A percentile compares a stretch with the other conserved stretches of the same genome.
phyloP scores from a whole-genome alignment of 1,140 invertebrate species.

The Drosophila sulfurigaster region DNA sequence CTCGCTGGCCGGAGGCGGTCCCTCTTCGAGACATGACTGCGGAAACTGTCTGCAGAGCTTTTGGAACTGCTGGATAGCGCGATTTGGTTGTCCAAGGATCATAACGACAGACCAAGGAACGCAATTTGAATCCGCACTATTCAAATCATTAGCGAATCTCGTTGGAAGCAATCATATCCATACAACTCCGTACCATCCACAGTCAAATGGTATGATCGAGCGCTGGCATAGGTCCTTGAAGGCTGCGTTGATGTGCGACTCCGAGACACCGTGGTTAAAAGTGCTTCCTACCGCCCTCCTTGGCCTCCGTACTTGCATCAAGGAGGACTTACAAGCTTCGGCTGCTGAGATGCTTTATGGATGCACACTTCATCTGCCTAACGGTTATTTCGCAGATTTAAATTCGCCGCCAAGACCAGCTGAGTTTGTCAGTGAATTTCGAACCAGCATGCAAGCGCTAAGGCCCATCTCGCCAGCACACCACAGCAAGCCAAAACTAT shows the following conservation, averaged over 20 bases:
- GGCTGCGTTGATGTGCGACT: no score
- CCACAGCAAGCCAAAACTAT: no score
- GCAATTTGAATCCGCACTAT: not conserved
- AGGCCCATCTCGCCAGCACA: no score
- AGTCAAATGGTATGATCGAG: no score
- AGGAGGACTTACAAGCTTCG: conserved; percentile 16
- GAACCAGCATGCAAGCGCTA: no score
- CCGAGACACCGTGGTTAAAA: not conserved
- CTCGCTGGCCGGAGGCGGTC: conserved; percentile 84
- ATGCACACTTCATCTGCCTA: no score
- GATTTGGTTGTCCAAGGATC: conserved; percentile 1
- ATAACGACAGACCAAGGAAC: no score
- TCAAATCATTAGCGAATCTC: not conserved
- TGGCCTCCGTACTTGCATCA: conserved; percentile 5
- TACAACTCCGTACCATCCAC: no score
- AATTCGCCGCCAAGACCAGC: no score
- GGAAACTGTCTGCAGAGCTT: conserved; percentile 36
- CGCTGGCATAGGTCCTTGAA: no score
- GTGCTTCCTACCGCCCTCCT: conserved; percentile 52
- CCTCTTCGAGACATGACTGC: conserved; percentile 74
- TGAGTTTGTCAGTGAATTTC: no score
- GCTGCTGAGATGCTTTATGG: not conserved
- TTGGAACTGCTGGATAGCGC: not conserved
- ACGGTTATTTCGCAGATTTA: no score
- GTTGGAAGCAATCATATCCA: not conserved